Evolutionary conservation across 1,140 invertebrate genomes (phyloP).

Genomic region (Nebria ingens): DNA sequence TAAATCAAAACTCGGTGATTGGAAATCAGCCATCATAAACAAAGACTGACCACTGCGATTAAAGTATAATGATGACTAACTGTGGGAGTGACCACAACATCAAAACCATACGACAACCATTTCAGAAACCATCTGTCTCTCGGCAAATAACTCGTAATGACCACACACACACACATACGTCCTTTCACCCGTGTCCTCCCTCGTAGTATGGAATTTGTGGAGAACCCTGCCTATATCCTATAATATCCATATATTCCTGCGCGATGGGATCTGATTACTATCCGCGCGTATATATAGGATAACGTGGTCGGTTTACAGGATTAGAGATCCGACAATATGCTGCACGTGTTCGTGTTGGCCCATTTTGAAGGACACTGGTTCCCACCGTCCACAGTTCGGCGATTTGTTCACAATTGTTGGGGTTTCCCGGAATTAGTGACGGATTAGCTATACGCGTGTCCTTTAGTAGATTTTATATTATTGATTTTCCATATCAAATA

Average conservation of each 20-base stretch:
- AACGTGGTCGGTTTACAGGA: slow-evolving; percentile 4
- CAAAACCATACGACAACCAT: slow-evolving; percentile 5
- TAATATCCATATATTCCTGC: background rate
- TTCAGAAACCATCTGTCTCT: background rate
- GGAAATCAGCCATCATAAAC: no score
- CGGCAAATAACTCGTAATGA: slow-evolving; percentile 8
- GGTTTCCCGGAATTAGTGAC: background rate
- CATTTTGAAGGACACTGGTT: no score
- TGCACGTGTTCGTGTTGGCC: background rate
- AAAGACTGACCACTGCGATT: no score
- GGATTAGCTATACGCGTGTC: no score
- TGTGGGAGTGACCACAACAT: background rate
- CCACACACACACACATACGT: no score
- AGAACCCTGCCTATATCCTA: background rate
- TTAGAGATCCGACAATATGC: background rate
- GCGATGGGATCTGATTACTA: background rate
- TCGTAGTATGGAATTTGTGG: background rate
- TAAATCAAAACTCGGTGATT: no score
- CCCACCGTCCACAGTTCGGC: no score
- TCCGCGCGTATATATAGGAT: background rate
- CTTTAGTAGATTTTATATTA: no score
- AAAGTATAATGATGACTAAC: no score
- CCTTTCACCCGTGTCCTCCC: background rate
- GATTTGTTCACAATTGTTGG: background rate
- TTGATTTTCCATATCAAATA: no score